These are phyloP conservation scores for Atta texana DNA, from an alignment of 1,140 invertebrate species.

Conservation along the genomic window DNA sequence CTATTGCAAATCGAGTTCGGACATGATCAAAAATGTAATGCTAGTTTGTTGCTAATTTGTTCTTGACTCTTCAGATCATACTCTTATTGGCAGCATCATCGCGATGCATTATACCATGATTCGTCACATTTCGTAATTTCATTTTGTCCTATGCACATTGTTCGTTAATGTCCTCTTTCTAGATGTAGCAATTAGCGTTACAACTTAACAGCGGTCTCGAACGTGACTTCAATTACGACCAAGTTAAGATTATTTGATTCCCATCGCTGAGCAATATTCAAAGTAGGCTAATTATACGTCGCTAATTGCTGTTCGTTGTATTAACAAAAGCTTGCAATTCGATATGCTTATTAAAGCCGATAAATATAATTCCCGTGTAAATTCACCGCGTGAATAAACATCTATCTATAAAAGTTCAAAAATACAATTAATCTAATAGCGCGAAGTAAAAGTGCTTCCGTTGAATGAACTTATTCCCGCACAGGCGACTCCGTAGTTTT, in stretches of 20 bases:
- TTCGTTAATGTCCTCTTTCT: conserved; percentile 17
- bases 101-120: conserved; percentile 36
- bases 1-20: no score
- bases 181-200: conserved; percentile 33
- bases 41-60: no score
- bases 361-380: conserved; percentile 3
- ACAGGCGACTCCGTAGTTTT: conserved; percentile 39
- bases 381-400: conserved; percentile 7
- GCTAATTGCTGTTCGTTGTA: conserved; percentile 16
- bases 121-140: conserved; percentile 45
- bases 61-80: conserved; percentile 10
- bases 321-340: conserved; percentile 8
- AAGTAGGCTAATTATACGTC: conserved; percentile 3
- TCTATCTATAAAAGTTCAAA: conserved; percentile 12
- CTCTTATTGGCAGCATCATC: background rate
- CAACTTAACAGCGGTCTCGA: conserved; percentile 36
- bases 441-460: conserved; percentile 27
- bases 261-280: conserved; percentile 1
- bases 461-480: conserved; percentile 15
- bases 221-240: conserved; percentile 35
- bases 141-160: background rate
- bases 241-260: conserved; percentile 53
- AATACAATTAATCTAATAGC: conserved; percentile 47
- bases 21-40: no score
- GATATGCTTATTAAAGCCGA: conserved; percentile 7